phyloP scores from a whole-genome alignment of 2,113 vertebrate species.

The Rhodinocichla rosea region DNA sequence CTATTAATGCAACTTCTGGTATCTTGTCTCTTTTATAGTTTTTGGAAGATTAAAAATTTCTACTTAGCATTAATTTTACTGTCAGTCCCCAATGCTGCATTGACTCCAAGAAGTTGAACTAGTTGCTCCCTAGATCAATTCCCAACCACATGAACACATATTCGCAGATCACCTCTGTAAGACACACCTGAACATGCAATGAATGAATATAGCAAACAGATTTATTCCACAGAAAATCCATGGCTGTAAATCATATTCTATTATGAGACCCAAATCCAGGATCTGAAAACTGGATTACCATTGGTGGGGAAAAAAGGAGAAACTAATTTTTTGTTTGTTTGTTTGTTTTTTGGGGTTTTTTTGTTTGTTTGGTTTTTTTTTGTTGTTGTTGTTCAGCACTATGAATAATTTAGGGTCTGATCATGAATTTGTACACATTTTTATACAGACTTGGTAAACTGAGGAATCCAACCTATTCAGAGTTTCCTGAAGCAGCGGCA shows the following conservation, averaged over 20 bases:
- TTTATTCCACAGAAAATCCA: not conserved
- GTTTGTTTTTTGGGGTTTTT: too few species aligned
- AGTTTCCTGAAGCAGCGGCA: not conserved
- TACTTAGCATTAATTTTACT: not conserved
- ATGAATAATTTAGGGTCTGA: not conserved
- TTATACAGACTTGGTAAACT: not conserved
- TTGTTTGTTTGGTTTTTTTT: too few species aligned
- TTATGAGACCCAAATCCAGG: not conserved
- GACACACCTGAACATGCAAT: not conserved
- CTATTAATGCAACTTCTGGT: not conserved
- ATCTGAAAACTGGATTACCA: not conserved
- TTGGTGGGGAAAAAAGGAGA: not conserved
- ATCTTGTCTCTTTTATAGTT: not conserved
- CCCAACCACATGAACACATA: not conserved
- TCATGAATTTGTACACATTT: not conserved
- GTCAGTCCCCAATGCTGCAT: not conserved
- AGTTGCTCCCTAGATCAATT: not conserved
- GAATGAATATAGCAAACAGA: not conserved
- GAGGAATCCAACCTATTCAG: not conserved
- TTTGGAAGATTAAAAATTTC: not conserved
- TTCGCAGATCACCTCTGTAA: not conserved
- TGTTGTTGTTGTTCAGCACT: not conserved
- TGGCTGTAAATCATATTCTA: not conserved
- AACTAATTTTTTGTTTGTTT: not conserved
- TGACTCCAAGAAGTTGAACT: not conserved